Base-by-base conservation (phyloP, 2,888 invertebrate genomes). In the Orthonychiurus folsomi region DNA sequence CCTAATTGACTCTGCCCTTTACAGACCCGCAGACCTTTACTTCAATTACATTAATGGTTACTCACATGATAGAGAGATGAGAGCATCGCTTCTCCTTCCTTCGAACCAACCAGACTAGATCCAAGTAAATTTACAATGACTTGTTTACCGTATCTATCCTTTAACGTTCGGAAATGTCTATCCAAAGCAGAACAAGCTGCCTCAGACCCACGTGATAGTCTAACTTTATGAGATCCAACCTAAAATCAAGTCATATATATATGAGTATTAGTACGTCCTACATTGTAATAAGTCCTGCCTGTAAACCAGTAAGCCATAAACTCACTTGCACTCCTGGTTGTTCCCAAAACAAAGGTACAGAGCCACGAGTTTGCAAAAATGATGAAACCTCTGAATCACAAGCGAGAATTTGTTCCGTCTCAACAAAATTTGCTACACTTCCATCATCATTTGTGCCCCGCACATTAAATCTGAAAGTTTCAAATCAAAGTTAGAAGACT, bases 391-490 rank as follows among this genome's bases (percentile, higher is more conserved):
- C 87, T 74, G 93, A 89, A 76, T 97, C 96, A 73, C 92, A 82
- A 76, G 86, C 89, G 73, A 93, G 88, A 20, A 94, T 90, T 81
- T 99, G 99, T 79, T 99, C 99, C 1, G 99, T 99, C 83, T 99
- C 99, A 27, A 97, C 97, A 83, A 99, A 99, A 81, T 99, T 99
- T 1, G 99, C 99, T 20, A 99, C 99, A 81, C 95, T 90, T 0
- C 99, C 99, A 77, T 95, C 93, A 80, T 99, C 99, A 79, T 99
- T 97, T 69, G 90, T 91, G n/a, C 99, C 99, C 70, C 99, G 83
- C 0, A 97, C 96, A 81, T 97, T 96, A 77, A 99, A 99, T 71
- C 88, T 84, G 70, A 24, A 54, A 59, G 18, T 25, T n/a, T n/a
- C n/a, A n/a, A n/a, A n/a, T n/a, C n/a, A n/a, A n/a, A n/a, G n/a